Evolutionary conservation across 2,113 vertebrate species (phyloP), one percentile per base, ranked within the genome.

Genomic region (Prietella phreatophila): DNA sequence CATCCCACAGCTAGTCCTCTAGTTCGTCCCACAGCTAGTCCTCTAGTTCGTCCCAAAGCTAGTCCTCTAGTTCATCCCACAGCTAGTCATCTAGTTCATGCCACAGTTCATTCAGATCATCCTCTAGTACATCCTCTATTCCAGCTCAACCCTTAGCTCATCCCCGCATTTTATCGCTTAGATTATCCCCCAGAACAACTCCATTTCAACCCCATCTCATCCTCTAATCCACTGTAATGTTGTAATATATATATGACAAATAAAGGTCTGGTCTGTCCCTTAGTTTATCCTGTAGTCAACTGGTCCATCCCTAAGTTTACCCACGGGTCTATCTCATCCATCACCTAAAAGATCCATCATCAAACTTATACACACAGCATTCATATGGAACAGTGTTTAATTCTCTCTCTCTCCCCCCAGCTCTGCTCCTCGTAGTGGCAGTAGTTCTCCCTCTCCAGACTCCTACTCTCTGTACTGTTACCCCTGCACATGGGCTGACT

Each of bases 381-480:
- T 69, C 30, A n/a, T 83, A 61, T n/a, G 20, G 13, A n/a, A 63
- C 7, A 19, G 15, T 56, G 15, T 36, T 60, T 39, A 39, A 60
- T 36, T 39, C n/a, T 69, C 47, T 83, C 25, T 47, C 63, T 88
- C 36, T 85, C 42, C 81, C 47, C 47, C 1, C 93, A 96, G 96
- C 90, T 93, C 92, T 0, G 94, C 91, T 25, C 94, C 94, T 0
- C 95, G 93, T 80, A 97, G 95, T 9, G 94, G 93, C 75, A 96
- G 96, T 80, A 96, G 95, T 81, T 98, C 96, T 0, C 97, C 97
- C 0, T 97, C 97, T 0, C 97, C 98, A 0, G 97, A 99, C 55
- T 93, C 97, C 2, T 97, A 96, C 89, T 97, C 97, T 20, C 93
- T 99, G 5, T 99, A 99, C 93, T 99, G 97, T 92, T 99, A 99